Evolutionary conservation across 2,113 vertebrate genomes (phyloP).

Genomic region (Percopsis transmontana): DNA sequence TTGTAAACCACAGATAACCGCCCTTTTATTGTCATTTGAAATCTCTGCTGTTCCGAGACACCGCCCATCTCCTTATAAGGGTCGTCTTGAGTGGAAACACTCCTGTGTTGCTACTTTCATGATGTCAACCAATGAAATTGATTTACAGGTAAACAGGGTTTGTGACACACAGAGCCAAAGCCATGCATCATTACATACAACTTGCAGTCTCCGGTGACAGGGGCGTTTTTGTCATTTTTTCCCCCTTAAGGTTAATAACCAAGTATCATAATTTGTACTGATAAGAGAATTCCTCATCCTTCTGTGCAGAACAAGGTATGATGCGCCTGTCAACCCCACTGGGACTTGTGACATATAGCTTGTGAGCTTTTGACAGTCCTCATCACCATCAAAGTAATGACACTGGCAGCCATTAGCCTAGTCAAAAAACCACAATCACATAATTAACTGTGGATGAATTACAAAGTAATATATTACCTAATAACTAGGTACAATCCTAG

Average conservation of each 20-base stretch:
- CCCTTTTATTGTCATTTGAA: slow-evolving; percentile 54
- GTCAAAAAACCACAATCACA: slow-evolving; percentile 14
- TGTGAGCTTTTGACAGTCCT: slow-evolving; percentile 41
- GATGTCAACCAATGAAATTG: slow-evolving; percentile 41
- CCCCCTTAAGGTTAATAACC: background rate
- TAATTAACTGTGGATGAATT: background rate
- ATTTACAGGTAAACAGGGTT: no score
- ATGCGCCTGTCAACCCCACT: slow-evolving; percentile 6
- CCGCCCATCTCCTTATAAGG: slow-evolving; percentile 53
- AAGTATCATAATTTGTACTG: background rate
- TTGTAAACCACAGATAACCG: slow-evolving; percentile 37
- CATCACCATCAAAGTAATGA: slow-evolving; percentile 48
- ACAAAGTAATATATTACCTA: no score
- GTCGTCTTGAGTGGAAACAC: background rate
- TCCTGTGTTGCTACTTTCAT: slow-evolving; percentile 20
- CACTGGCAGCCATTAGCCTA: slow-evolving; percentile 18
- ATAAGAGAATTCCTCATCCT: background rate
- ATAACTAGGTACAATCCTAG: no score
- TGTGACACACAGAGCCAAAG: background rate
- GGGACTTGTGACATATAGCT: slow-evolving; percentile 25
- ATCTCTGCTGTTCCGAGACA: slow-evolving; percentile 28
- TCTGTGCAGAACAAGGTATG: background rate
- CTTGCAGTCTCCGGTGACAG: background rate
- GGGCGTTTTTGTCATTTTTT: background rate
- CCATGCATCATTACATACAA: background rate